phyloP scores from a whole-genome alignment of 2,113 vertebrate genomes.

The Azemiops feae region DNA sequence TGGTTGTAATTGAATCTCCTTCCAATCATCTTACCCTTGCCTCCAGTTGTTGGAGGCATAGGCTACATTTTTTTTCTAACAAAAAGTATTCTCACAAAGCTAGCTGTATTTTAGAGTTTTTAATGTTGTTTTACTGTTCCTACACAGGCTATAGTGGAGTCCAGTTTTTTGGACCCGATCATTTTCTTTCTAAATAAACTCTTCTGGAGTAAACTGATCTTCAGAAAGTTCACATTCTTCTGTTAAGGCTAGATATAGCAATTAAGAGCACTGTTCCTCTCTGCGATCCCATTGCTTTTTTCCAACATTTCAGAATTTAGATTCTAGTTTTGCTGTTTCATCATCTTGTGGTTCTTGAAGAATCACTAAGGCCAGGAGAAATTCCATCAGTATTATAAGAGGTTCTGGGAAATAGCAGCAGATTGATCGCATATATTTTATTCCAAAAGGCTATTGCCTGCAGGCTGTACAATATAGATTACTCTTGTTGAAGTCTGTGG shows the following conservation, averaged over 20 bases:
- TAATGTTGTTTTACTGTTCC: background rate
- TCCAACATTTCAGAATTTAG: background rate
- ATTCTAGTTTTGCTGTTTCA: background rate
- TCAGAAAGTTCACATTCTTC: background rate
- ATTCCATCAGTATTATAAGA: background rate
- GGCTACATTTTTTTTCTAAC: background rate
- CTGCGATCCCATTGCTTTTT: background rate
- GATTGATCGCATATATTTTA: background rate
- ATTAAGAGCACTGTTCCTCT: background rate
- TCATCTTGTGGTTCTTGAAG: background rate
- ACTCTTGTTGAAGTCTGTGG: background rate
- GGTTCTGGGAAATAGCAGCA: slow-evolving; percentile 2
- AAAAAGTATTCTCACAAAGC: background rate
- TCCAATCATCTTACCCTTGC: background rate
- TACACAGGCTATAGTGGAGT: background rate
- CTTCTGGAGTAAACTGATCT: background rate
- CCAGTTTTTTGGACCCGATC: background rate
- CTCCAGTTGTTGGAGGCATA: background rate
- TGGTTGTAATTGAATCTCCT: background rate
- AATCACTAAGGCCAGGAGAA: background rate
- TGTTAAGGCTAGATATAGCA: background rate
- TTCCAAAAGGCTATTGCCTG: background rate
- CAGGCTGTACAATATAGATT: background rate
- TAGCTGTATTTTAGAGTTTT: background rate
- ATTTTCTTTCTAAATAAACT: background rate